Conservation (phyloP, 2,888 invertebrate genomes). For the Neuroscelio doddi region DNA sequence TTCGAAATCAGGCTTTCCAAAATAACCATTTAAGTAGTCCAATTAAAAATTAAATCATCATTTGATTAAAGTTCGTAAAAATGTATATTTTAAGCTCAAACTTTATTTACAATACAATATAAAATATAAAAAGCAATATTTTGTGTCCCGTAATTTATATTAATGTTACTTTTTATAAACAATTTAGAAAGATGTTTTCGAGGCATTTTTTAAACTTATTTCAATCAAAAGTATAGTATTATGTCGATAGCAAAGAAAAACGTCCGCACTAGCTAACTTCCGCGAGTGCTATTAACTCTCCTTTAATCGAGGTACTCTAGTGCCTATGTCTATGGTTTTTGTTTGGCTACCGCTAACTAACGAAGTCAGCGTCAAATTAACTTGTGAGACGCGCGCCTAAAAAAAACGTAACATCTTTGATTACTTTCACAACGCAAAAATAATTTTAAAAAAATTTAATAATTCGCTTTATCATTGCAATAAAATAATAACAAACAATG, state of each 20-base stretch:
- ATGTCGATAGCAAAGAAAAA: constrained; percentile 55
- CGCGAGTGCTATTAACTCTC: constrained; percentile 63
- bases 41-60: too few species aligned
- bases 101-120: too few species aligned
- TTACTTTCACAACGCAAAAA: constrained; percentile 31
- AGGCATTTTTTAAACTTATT: neutral
- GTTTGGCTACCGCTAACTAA: constrained; percentile 55
- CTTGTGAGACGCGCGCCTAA: constrained; percentile 38
- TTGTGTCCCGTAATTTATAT: too few species aligned
- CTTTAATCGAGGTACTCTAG: constrained; percentile 61
- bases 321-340: constrained; percentile 56
- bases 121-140: too few species aligned
- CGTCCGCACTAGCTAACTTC: constrained; percentile 66
- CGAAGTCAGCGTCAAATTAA: constrained; percentile 56
- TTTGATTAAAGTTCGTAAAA: too few species aligned
- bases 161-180: too few species aligned
- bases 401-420: constrained; percentile 34
- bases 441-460: constrained; percentile 54
- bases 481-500: neutral
- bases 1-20: too few species aligned
- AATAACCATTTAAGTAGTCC: too few species aligned
- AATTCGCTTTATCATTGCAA: constrained; percentile 25
- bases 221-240: neutral
- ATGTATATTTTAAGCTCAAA: too few species aligned
- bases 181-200: too few species aligned